Conservation (phyloP, 2,113 vertebrate genomes). For the Muntiacus muntjak region DNA sequence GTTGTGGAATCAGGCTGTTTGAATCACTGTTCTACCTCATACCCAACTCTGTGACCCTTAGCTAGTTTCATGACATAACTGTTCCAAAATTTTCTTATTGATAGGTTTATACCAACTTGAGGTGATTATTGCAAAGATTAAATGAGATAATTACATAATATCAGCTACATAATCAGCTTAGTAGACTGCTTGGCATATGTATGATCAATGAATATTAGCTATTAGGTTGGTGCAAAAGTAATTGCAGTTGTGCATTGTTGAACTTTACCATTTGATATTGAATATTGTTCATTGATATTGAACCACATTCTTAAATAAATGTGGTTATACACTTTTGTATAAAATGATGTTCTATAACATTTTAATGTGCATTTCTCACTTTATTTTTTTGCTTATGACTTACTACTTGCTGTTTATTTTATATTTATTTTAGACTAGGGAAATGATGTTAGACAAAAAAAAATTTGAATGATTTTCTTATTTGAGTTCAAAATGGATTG, state of each 20-base stretch:
- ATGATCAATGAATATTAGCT: conserved; percentile 36
- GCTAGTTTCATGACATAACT: conserved; percentile 13
- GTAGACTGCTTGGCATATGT: not conserved
- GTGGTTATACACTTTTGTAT: not conserved
- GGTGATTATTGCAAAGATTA: conserved; percentile 10
- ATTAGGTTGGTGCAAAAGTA: not conserved
- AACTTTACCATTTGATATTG: not conserved
- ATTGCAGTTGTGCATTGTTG: not conserved
- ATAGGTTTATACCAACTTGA: conserved; percentile 6
- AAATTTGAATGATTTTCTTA: not conserved
- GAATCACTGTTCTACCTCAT: conserved; percentile 14
- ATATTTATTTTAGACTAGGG: not conserved
- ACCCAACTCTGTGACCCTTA: not conserved
- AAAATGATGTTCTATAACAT: not conserved
- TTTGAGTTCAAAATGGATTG: not conserved
- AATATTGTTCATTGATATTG: not conserved
- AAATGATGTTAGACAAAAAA: not conserved
- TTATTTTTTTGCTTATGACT: not conserved
- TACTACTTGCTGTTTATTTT: not conserved
- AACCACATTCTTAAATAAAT: not conserved
- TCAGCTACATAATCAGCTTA: not conserved
- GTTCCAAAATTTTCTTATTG: not conserved
- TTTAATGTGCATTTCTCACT: not conserved
- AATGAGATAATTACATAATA: conserved; percentile 1
- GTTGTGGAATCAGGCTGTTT: conserved; percentile 27